A percentile compares a stretch with the other conserved stretches of the same genome.
phyloP scores from a whole-genome alignment of 2,797 vertebrate species.

The Lithobates sylvaticus region DNA sequence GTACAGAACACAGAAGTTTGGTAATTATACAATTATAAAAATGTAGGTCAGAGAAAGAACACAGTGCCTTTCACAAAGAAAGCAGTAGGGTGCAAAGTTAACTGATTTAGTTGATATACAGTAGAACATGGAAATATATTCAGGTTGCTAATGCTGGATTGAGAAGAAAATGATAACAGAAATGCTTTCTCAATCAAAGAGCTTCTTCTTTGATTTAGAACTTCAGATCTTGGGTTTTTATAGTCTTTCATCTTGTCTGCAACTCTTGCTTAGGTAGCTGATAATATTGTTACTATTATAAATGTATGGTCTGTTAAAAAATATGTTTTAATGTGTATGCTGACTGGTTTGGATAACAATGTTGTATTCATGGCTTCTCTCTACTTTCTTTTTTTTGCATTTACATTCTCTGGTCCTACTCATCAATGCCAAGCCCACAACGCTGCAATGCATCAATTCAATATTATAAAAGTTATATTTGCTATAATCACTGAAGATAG shows the following conservation, averaged over 20 bases:
- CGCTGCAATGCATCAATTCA: too few species aligned
- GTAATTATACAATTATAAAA: constrained; percentile 43
- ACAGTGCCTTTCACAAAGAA: constrained; percentile 21
- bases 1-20: constrained; percentile 24
- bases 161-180: constrained; percentile 19
- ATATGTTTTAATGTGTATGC: background rate
- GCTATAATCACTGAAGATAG: too few species aligned
- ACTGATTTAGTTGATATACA: constrained; percentile 28
- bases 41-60: constrained; percentile 24
- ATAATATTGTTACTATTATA: background rate
- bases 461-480: too few species aligned
- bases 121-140: constrained; percentile 30
- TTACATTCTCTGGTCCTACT: too few species aligned
- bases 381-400: background rate
- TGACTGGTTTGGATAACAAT: background rate
- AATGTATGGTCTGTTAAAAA: background rate
- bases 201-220: constrained; percentile 28
- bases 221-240: constrained; percentile 39
- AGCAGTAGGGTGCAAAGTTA: constrained; percentile 39
- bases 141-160: constrained; percentile 33
- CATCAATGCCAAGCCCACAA: too few species aligned
- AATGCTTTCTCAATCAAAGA: constrained; percentile 49
- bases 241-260: constrained; percentile 27
- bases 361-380: background rate
- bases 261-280: constrained; percentile 23